phyloP scores from a whole-genome alignment of 2,113 vertebrate species.

The Artemisiospiza belli region DNA sequence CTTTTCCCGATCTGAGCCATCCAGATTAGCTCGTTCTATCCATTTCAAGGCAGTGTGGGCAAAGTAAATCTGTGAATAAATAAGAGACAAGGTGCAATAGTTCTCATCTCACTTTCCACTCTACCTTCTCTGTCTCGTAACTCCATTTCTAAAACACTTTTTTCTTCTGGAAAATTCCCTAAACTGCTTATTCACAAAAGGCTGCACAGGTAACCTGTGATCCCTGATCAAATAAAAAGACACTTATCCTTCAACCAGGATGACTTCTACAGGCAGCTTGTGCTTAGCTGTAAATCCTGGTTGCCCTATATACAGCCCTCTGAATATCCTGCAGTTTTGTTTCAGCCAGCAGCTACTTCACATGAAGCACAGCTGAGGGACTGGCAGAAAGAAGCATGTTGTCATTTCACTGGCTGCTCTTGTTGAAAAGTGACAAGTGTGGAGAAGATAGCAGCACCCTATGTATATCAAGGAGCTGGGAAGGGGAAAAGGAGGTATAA shows the following conservation, averaged over 20 bases:
- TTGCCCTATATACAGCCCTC: constrained; percentile 36
- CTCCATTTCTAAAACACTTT: neutral
- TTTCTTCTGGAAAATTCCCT: neutral
- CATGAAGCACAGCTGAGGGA: neutral
- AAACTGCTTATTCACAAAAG: neutral
- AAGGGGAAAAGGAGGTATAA: neutral
- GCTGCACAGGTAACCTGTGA: neutral
- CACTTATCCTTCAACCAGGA: constrained; percentile 26
- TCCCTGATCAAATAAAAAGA: neutral
- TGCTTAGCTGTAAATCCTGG: constrained; percentile 57
- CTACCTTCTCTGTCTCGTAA: neutral
- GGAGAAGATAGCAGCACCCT: neutral
- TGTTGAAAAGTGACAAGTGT: neutral
- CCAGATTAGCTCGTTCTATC: constrained; percentile 85
- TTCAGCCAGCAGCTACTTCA: neutral
- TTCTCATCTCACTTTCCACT: neutral
- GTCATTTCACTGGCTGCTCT: neutral
- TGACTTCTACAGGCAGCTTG: constrained; percentile 21
- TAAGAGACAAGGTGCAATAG: neutral
- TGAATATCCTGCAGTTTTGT: neutral
- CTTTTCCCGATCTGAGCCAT: constrained; percentile 79
- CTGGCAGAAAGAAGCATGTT: neutral
- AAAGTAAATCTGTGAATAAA: constrained; percentile 86
- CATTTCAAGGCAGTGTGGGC: constrained; percentile 80
- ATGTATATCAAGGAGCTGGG: neutral